A percentile compares a stretch with the other conserved stretches of the same genome.
Conservation (phyloP, 2,888 invertebrate species). For the Criorhina ranunculi region DNA sequence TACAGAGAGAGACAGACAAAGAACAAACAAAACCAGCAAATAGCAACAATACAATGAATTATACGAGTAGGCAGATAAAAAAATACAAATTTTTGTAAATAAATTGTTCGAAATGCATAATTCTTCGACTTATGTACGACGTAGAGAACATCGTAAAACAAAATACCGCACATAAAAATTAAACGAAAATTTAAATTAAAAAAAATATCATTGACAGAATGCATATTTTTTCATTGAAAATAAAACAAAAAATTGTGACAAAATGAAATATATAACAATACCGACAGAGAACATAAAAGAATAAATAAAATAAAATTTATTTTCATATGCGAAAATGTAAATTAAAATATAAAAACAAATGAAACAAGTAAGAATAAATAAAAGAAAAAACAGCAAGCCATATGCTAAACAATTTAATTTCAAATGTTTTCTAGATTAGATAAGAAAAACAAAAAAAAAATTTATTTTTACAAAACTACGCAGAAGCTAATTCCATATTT, state of each 20-base stretch:
- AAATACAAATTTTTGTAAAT: slow-evolving; percentile 57
- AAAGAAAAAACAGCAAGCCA: slow-evolving; percentile 30
- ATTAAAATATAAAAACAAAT: slow-evolving; percentile 29
- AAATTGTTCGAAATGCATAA: slow-evolving; percentile 64
- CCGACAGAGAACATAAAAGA: slow-evolving; percentile 36
- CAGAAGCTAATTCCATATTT: slow-evolving; percentile 74
- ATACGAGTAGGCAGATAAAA: slow-evolving; percentile 75
- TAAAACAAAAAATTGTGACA: slow-evolving; percentile 65
- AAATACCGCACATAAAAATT: slow-evolving; percentile 53
- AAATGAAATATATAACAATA: slow-evolving; percentile 68
- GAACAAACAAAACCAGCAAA: slow-evolving; percentile 59
- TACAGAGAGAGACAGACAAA: slow-evolving; percentile 75
- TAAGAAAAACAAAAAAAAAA: slow-evolving; percentile 29
- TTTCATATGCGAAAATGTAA: slow-evolving; percentile 74
- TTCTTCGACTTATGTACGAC: slow-evolving; percentile 49
- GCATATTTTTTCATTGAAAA: slow-evolving; percentile 71
- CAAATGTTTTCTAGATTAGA: slow-evolving; percentile 41
- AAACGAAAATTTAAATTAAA: slow-evolving; percentile 51
- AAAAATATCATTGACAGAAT: slow-evolving; percentile 75
- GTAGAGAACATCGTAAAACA: slow-evolving; percentile 62
- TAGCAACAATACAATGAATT: slow-evolving; percentile 74
- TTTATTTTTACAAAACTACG: slow-evolving; percentile 75
- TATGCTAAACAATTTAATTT: slow-evolving; percentile 50
- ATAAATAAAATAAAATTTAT: slow-evolving; percentile 56
- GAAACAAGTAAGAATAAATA: slow-evolving; percentile 23